phyloP scores from a whole-genome alignment of 2,888 invertebrate species.

The Diarsia dahlii region DNA sequence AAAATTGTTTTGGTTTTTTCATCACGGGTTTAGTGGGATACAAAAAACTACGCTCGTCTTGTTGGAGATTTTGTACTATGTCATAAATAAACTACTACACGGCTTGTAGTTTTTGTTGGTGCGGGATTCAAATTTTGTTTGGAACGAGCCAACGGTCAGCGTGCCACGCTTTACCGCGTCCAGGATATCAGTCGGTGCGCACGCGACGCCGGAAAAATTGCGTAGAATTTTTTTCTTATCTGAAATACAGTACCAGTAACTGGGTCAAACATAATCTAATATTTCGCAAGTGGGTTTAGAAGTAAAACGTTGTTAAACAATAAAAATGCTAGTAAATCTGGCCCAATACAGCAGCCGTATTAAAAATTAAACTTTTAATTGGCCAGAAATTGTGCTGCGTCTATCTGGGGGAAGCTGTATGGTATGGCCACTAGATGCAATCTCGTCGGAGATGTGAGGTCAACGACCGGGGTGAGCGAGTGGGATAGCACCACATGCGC shows the following conservation, averaged over 20 bases:
- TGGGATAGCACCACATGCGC: slow-evolving; percentile 77
- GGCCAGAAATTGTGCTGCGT: slow-evolving; percentile 85
- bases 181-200: slow-evolving; percentile 58
- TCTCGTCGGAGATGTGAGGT: slow-evolving; percentile 89
- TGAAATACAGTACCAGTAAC: slow-evolving; percentile 69
- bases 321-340: slow-evolving; percentile 43
- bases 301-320: slow-evolving; percentile 54
- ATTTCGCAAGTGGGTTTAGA: slow-evolving; percentile 73
- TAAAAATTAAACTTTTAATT: slow-evolving; percentile 85
- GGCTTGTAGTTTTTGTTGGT: slow-evolving; percentile 77
- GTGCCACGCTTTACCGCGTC: slow-evolving; percentile 67
- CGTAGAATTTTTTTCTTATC: slow-evolving; percentile 84
- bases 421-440: slow-evolving; percentile 89
- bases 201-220: slow-evolving; percentile 71
- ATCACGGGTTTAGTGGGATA: slow-evolving; percentile 72
- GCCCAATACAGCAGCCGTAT: slow-evolving; percentile 60
- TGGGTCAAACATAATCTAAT: slow-evolving; percentile 83
- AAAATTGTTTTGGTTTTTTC: slow-evolving; percentile 90
- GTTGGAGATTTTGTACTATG: slow-evolving; percentile 84
- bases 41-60: slow-evolving; percentile 80
- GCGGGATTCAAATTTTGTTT: slow-evolving; percentile 82
- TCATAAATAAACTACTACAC: slow-evolving; percentile 87
- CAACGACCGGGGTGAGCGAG: slow-evolving; percentile 83
- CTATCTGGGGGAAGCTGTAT: slow-evolving; percentile 88
- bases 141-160: slow-evolving; percentile 81